Evolutionary conservation across 2,797 vertebrate genomes (phyloP), one percentile per base, ranked within the genome.

Genomic region (Lycodopsis pacificus): DNA sequence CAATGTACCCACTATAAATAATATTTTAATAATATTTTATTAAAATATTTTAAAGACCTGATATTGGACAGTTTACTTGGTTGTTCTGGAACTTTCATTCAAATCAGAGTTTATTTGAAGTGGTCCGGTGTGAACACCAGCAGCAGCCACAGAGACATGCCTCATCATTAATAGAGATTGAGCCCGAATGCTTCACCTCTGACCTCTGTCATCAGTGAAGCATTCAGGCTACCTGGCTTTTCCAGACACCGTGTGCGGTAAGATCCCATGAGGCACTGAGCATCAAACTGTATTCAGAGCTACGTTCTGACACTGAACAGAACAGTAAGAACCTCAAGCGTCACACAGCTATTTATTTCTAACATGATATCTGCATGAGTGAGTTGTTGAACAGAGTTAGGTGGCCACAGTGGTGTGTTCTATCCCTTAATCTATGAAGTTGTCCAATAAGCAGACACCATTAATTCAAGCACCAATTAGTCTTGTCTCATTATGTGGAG

Each of bases 401-500:
- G 57, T 46, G 56, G 38, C 42, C 64, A 44, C 48, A 63, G 48
- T 46, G 51, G 30, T 40, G n/a, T 40, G 62, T 38, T 51, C 32
- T n/a, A n/a, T 48, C 20, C 14, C 25, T 66, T 59, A 36, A 78
- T 71, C 54, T 30, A 70, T 27, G 2, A 65, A 75, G 57, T 72
- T 64, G 58, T 74, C 65, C 74, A 71, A 57, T 77, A 27, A 59
- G 53, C 73, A 71, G 42, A 75, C 63, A 46, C 38, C 34, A 58
- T 79, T 73, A 40, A 76, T 71, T 73, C 49, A 80, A 79, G 63
- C 54, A 70, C 63, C 75, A 71, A 79, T 85, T 77, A 75, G 64
- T 79, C 53, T 53, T 57, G 59, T 68, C 64, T 83, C 65, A 72
- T 86, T 82, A 79, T 72, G 27, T 78, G 56, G 14, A 70, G 73